Base-by-base conservation (phyloP, 2,113 vertebrate genomes). In the Hucho hucho region DNA sequence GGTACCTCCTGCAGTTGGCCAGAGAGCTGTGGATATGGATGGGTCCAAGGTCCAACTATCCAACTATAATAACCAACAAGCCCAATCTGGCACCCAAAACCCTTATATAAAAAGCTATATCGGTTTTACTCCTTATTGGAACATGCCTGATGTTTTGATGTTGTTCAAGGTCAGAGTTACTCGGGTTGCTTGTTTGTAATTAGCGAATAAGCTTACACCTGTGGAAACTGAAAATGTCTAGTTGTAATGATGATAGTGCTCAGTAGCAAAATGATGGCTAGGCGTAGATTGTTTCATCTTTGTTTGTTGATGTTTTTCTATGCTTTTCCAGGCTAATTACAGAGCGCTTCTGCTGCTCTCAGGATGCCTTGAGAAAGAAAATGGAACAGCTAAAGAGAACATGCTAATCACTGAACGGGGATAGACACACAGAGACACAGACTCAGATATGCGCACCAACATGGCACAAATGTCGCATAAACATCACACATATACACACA, bases 321-420 rank as follows among this genome's bases (percentile, higher is more conserved):
- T 80, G 74, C 75, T 84, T 86, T 87, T 49, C 12, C 26, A 77
- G 49, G 16, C 70, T 89, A 89, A 90, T 90, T 88, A 77, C 79
- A 70, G 78, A 77, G 73, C 46, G 73, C 74, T 73, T 16, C 13
- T 53, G 49, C 66, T 74, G 74, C 59, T 87, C 24, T 70, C 76
- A 69, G 78, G 87, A 86, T 75, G 78, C 75, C 74, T 82, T 85
- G 81, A 81, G 80, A 81, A 81, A 82, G 70, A 69, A 56, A 59
- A 46, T 68, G 49, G 70, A 9, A 24, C 32, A 9, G 13, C 32
- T n/a, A 16, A 71, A 47, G 49, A 56, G 61, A 73, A 69, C 29
- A 6, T 9, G 26, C 72, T 74, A 69, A 68, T 82, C 76, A 63
- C 6, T 68, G 29, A 77, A 74, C 77, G 78, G 14, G 73, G 70